Evolutionary conservation across 2,888 invertebrate species (phyloP).

Genomic region (Lasioglossum malachurum): DNA sequence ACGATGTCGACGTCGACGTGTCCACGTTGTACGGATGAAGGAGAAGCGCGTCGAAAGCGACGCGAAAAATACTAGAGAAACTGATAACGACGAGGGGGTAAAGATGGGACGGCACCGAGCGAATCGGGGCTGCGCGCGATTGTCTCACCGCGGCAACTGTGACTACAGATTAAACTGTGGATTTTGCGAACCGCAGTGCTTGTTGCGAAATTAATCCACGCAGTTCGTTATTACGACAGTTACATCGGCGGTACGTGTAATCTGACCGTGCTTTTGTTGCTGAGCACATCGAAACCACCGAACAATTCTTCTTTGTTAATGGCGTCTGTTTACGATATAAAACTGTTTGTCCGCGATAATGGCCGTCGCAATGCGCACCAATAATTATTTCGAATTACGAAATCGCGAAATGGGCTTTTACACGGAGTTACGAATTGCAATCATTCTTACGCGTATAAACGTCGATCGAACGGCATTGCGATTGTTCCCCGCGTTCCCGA

Average conservation of each 20-base stretch:
- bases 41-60: not conserved
- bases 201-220: conserved; percentile 72
- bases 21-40: not conserved
- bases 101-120: conserved; percentile 4
- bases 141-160: conserved; percentile 57
- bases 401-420: conserved; percentile 75
- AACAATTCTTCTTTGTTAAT: conserved; percentile 75
- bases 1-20: not conserved
- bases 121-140: conserved; percentile 37
- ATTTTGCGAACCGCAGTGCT: conserved; percentile 63
- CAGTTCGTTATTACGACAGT: conserved; percentile 74
- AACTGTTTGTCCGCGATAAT: conserved; percentile 76
- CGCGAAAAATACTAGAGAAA: not conserved
- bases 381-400: conserved; percentile 77
- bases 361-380: conserved; percentile 74
- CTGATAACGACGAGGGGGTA: not conserved
- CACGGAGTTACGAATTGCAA: conserved; percentile 73
- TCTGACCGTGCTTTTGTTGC: conserved; percentile 73
- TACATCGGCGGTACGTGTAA: conserved; percentile 69
- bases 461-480: conserved; percentile 71
- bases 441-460: conserved; percentile 72
- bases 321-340: conserved; percentile 75
- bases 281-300: conserved; percentile 72
- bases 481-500: conserved; percentile 60
- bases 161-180: conserved; percentile 70